Percentiles rank a stretch among this genome's conserved stretches.
phyloP scores from a whole-genome alignment of 2,888 invertebrate genomes.

The Itoplectis maculator region DNA sequence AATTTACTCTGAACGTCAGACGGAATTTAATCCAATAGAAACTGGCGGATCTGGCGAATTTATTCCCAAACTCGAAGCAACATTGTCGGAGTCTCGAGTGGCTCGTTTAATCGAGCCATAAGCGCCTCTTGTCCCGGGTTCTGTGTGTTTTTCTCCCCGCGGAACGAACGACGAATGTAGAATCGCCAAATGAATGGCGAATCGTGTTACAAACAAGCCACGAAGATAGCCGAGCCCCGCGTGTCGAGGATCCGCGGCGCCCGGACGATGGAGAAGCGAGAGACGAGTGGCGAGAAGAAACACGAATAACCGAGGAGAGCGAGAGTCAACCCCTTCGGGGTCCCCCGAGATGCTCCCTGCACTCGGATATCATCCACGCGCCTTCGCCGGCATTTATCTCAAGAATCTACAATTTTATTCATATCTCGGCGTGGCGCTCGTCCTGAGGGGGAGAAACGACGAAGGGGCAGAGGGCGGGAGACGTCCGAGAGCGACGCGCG shows the following conservation, averaged over 20 bases:
- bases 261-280: not conserved
- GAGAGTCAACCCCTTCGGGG: slow-evolving; percentile 49
- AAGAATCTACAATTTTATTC: slow-evolving; percentile 81
- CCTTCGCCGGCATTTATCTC: slow-evolving; percentile 70
- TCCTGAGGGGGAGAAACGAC: too few species aligned
- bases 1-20: too few species aligned
- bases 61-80: slow-evolving; percentile 16
- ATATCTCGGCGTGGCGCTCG: slow-evolving; percentile 72
- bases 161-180: slow-evolving; percentile 20
- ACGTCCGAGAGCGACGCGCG: slow-evolving; percentile 25
- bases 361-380: slow-evolving; percentile 62
- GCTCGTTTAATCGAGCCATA: slow-evolving; percentile 20
- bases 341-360: slow-evolving; percentile 54
- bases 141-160: too few species aligned
- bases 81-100: slow-evolving; percentile 21
- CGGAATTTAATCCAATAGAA: not conserved
- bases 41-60: slow-evolving; percentile 4
- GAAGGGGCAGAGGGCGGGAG: not conserved
- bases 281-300: slow-evolving; percentile 3
- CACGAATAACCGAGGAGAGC: slow-evolving; percentile 32
- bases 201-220: slow-evolving; percentile 48
- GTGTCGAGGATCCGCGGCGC: not conserved
- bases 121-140: too few species aligned
- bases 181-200: slow-evolving; percentile 34
- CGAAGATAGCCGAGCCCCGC: slow-evolving; percentile 8